A percentile compares a stretch with the other conserved stretches of the same genome.
phyloP scores from a whole-genome alignment of 2,797 vertebrate species.

The Takifugu rubripes region DNA sequence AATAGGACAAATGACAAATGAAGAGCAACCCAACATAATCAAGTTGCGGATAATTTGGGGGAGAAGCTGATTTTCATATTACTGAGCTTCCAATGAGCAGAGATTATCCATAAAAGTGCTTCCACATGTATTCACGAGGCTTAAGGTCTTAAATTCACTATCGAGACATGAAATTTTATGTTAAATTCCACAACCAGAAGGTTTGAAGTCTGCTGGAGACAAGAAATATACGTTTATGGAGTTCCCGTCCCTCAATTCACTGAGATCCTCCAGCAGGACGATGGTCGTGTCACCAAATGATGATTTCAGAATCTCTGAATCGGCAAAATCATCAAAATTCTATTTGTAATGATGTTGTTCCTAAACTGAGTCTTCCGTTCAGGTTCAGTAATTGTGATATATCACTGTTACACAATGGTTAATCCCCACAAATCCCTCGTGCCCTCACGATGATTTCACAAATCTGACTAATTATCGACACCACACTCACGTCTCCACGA shows the following conservation, averaged over 20 bases:
- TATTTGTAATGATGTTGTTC: neutral
- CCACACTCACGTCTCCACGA: no score
- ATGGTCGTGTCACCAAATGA: no score
- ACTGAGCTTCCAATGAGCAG: neutral
- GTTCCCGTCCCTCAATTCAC: no score
- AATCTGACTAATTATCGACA: no score
- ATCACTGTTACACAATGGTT: no score
- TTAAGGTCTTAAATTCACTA: constrained; percentile 2
- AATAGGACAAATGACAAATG: constrained; percentile 12
- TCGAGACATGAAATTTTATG: neutral
- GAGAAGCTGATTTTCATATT: constrained; percentile 1
- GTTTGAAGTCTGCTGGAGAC: neutral
- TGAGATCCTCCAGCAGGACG: no score
- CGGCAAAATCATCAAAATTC: no score
- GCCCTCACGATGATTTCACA: no score
- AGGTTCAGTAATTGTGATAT: no score
- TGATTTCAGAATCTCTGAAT: no score
- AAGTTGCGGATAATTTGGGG: neutral
- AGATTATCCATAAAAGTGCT: constrained; percentile 3
- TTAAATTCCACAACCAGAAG: constrained; percentile 1
- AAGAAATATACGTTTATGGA: no score
- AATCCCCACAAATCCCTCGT: no score
- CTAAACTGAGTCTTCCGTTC: neutral
- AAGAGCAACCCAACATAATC: constrained; percentile 16
- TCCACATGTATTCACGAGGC: neutral